Evolutionary conservation across 2,113 vertebrate genomes (phyloP), one percentile per base, ranked within the genome.

Genomic region (Rhagologus leucostigma): DNA sequence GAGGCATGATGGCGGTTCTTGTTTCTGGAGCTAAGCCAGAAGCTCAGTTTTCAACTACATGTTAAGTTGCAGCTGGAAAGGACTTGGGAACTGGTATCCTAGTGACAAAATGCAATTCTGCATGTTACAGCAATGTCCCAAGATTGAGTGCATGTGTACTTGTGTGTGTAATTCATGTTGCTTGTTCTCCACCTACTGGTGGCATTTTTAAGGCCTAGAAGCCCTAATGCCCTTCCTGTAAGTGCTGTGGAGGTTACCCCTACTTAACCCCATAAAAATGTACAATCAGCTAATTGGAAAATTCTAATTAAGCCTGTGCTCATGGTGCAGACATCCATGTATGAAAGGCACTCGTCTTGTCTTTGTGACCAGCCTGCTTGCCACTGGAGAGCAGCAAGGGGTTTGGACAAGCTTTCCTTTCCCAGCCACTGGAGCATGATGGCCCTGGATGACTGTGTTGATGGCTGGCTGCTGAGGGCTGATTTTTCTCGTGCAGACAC

Each of bases 111-210:
- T 42, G 17, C 18, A 68, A 41, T 56, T 64, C 30, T 80, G 24
- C 59, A 70, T 70, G 24, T 63, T 80, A 27, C 23, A 83, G 39
- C 42, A 37, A 4, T 6, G 33, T 32, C 29, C 84, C n/a, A 70
- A 70, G 39, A n/a, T 5, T n/a, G 35, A 88, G 41, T 56, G 32
- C 27, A 24, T 35, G 41, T 37, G 32, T 69, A 37, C 53, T 59
- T 17, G 1, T 71, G 52, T 46, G 42, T 0, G 1, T 41, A 32
- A 94, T 97, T 90, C 84, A 53, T 63, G 89, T 84, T 81, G 50
- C 82, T 89, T 29, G 62, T 91, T 93, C 94, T 89, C 93, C 95
- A 96, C 67, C 89, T 96, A 56, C 93, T 93, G 95, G 92, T 83
- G 69, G 52, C 16, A 9, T 59, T 94, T 94, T 85, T 78, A 81